Evolutionary conservation across 1,140 invertebrate genomes (phyloP).

Genomic region (Galleria mellonella): DNA sequence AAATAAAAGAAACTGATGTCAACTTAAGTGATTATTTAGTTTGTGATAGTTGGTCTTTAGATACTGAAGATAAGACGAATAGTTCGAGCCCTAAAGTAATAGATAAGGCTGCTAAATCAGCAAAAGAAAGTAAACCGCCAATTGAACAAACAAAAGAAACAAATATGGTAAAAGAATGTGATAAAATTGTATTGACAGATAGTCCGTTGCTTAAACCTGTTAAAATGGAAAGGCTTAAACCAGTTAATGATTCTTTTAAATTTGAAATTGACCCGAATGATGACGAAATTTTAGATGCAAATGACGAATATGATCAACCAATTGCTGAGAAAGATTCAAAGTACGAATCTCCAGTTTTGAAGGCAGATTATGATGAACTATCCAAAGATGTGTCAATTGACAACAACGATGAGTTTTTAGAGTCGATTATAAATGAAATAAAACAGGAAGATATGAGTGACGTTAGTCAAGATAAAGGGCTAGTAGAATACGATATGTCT

Average conservation of each 20-base stretch:
- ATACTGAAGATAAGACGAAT: conserved; percentile 54
- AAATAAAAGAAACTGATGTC: conserved; percentile 45
- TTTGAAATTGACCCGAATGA: conserved; percentile 61
- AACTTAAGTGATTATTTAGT: conserved; percentile 61
- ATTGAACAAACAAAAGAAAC: not conserved
- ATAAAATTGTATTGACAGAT: not conserved
- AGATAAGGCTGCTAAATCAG: conserved; percentile 14
- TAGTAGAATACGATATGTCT: conserved; percentile 62
- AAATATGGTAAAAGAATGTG: not conserved
- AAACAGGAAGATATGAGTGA: conserved; percentile 50
- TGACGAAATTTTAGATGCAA: conserved; percentile 53
- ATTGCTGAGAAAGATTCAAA: conserved; percentile 22
- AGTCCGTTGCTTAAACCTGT: conserved; percentile 9
- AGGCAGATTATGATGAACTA: conserved; percentile 25
- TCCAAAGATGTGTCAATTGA: conserved; percentile 33
- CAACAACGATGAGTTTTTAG: conserved; percentile 55
- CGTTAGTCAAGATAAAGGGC: conserved; percentile 45
- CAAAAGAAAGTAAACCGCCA: not conserved
- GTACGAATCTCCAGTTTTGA: conserved; percentile 29
- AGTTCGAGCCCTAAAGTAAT: conserved; percentile 39
- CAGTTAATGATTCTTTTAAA: conserved; percentile 59
- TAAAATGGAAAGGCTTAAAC: conserved; percentile 48
- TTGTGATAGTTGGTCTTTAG: conserved; percentile 68
- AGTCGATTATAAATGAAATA: conserved; percentile 63
- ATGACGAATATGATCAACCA: conserved; percentile 37